Conservation (phyloP, 2,797 vertebrate genomes). For the Octomys mimax region DNA sequence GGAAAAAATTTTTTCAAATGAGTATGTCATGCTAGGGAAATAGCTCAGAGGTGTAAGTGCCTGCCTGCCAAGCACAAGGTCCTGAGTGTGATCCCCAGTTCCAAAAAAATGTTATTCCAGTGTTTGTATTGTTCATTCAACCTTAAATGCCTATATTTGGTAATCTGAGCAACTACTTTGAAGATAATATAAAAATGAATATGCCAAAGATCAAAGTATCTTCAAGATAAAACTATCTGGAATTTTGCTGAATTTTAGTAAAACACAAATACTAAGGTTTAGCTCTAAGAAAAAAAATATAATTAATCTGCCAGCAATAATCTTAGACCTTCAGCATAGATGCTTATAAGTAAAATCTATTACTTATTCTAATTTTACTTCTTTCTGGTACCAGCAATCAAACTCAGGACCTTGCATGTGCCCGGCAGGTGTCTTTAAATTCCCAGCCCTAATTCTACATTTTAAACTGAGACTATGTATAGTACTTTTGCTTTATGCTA, state of each 20-base stretch:
- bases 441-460: not conserved
- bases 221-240: not conserved
- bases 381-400: too few relatives aligned
- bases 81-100: too few relatives aligned
- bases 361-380: not conserved
- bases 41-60: too few relatives aligned
- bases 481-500: not conserved
- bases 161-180: too few relatives aligned
- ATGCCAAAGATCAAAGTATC: not conserved
- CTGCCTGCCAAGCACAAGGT: too few relatives aligned
- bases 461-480: not conserved
- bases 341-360: not conserved
- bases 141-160: too few relatives aligned
- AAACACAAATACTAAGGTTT: constrained; percentile 48
- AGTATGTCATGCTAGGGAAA: too few relatives aligned
- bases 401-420: too few relatives aligned
- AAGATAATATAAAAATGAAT: not conserved
- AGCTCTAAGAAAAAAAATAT: not conserved
- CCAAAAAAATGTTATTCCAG: too few relatives aligned
- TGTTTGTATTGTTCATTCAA: too few relatives aligned
- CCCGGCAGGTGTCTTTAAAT: too few relatives aligned
- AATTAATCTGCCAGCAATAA: constrained; percentile 24
- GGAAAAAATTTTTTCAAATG: too few relatives aligned
- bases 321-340: not conserved
- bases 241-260: constrained; percentile 10